Evolutionary conservation across 2,888 invertebrate species (phyloP).

Genomic region (Tetanocera ferruginea): DNA sequence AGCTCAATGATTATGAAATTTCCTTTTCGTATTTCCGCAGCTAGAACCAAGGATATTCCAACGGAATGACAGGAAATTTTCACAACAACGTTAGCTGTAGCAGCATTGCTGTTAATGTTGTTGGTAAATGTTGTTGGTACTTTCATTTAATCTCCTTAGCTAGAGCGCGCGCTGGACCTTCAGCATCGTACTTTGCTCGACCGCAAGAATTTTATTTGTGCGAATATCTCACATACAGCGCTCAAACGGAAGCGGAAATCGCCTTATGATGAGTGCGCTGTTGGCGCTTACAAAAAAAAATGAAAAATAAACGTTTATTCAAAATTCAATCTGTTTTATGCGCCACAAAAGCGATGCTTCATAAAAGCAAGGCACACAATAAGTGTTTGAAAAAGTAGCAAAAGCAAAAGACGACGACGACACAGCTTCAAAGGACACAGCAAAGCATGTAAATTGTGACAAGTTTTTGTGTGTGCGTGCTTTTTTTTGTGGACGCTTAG

Average conservation of each 20-base stretch:
- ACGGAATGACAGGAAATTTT: neutral
- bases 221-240: neutral
- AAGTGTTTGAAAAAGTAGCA: neutral
- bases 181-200: neutral
- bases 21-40: slow-evolving; percentile 31
- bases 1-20: slow-evolving; percentile 31
- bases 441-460: slow-evolving; percentile 7
- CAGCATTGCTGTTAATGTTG: slow-evolving; percentile 1
- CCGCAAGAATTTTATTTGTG: slow-evolving; percentile 5
- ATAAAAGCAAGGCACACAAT: neutral
- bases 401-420: too few species aligned
- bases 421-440: neutral
- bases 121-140: neutral
- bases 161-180: neutral
- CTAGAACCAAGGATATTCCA: neutral
- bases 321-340: slow-evolving; percentile 33
- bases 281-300: neutral
- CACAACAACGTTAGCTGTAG: neutral
- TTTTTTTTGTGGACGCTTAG: neutral
- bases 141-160: neutral
- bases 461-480: neutral
- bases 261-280: slow-evolving; percentile 17
- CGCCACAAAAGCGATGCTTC: neutral
- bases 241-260: slow-evolving; percentile 24
- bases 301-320: slow-evolving; percentile 1